These are phyloP conservation scores for Diorhabda elongata DNA, from an alignment of 1,140 invertebrate genomes.

Conservation along the genomic window DNA sequence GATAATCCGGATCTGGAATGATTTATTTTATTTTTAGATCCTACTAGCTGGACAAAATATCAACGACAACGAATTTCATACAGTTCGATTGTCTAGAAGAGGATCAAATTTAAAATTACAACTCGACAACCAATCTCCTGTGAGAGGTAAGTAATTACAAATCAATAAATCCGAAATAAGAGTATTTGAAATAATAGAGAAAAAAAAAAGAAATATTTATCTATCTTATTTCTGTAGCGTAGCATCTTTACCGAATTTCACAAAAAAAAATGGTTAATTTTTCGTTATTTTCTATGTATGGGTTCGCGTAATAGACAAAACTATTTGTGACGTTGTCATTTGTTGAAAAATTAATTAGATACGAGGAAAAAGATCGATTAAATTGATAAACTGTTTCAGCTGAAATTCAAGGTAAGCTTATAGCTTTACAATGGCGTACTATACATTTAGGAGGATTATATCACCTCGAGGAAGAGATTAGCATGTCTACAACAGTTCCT, in stretches of 20 bases:
- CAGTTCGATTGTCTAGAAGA: slow-evolving; percentile 77
- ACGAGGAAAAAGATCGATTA: neutral
- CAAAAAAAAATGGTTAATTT: too few species aligned
- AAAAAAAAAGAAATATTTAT: too few species aligned
- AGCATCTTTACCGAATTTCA: too few species aligned
- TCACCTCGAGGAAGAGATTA: slow-evolving; percentile 71
- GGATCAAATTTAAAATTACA: slow-evolving; percentile 78
- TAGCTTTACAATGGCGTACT: slow-evolving; percentile 71
- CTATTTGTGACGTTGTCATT: too few species aligned
- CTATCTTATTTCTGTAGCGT: too few species aligned
- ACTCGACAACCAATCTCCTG: slow-evolving; percentile 76
- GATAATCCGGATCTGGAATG: neutral
- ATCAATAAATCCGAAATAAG: neutral
- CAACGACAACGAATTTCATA: slow-evolving; percentile 95
- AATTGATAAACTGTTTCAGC: slow-evolving; percentile 50
- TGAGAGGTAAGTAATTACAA: slow-evolving; percentile 60
- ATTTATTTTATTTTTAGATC: slow-evolving; percentile 55
- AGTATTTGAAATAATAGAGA: too few species aligned
- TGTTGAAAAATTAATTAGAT: too few species aligned
- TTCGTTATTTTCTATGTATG: too few species aligned
- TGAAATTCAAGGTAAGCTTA: slow-evolving; percentile 73
- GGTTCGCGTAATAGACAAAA: too few species aligned
- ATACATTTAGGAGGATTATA: slow-evolving; percentile 75
- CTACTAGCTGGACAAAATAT: slow-evolving; percentile 75
- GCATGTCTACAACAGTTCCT: slow-evolving; percentile 66